These are phyloP conservation scores for Macrosoma leucophasiata DNA, from an alignment of 2,888 invertebrate genomes.

Conservation along the genomic window DNA sequence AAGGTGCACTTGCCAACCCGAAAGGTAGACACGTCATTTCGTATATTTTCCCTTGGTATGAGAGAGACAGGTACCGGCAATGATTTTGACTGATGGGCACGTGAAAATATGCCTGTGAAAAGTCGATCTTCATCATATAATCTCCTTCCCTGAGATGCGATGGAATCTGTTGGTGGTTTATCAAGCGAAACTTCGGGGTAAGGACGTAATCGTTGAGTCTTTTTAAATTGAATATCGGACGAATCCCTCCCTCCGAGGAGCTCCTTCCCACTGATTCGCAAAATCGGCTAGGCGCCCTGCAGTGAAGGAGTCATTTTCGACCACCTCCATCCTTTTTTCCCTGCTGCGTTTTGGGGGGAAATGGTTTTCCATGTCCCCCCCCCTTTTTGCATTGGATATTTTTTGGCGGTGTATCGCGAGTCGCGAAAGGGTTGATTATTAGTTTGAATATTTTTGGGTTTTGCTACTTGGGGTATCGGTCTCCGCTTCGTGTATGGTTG, in stretches of 20 bases:
- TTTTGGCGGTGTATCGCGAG: too few species aligned
- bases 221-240: conserved; percentile 14
- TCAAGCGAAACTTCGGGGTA: conserved; percentile 9
- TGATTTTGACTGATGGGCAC: conserved; percentile 13
- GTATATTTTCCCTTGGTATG: conserved; percentile 2
- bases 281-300: not conserved
- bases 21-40: conserved; percentile 19
- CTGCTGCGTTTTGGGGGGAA: not conserved
- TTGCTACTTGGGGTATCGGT: too few species aligned
- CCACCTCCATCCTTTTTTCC: too few species aligned
- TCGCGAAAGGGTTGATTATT: too few species aligned
- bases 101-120: conserved; percentile 21
- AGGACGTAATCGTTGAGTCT: conserved; percentile 8
- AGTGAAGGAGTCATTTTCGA: conserved; percentile 5
- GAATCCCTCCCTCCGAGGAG: conserved; percentile 3
- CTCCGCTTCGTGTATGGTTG: too few species aligned
- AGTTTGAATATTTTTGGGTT: too few species aligned
- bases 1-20: conserved; percentile 17
- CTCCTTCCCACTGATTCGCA: conserved; percentile 6
- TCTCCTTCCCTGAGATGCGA: conserved; percentile 5
- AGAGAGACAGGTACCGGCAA: conserved; percentile 9
- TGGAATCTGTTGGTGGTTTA: conserved; percentile 7
- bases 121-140: conserved; percentile 17
- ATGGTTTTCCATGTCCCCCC: not conserved
- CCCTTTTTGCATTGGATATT: not conserved